phyloP scores from a whole-genome alignment of 2,113 vertebrate species.

The Puntigrus tetrazona region DNA sequence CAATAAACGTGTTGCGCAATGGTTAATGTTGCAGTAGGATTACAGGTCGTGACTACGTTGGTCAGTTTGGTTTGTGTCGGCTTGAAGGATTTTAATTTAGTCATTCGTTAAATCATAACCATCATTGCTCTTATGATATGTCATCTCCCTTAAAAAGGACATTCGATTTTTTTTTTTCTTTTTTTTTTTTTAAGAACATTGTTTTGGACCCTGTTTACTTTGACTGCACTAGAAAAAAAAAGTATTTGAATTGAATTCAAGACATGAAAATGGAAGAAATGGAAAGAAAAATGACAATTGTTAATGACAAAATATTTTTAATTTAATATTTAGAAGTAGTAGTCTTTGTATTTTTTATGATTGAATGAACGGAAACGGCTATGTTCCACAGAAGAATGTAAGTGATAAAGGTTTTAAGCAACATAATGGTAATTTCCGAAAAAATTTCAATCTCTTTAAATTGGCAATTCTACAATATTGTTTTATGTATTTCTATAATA shows the following conservation, averaged over 20 bases:
- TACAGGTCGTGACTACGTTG: background rate
- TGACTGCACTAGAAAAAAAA: too few relatives aligned
- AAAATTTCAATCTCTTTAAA: background rate
- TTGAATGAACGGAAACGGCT: background rate
- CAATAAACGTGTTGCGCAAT: background rate
- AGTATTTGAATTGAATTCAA: too few relatives aligned
- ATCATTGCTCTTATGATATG: background rate
- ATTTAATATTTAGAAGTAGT: too few relatives aligned
- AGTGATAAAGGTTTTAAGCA: background rate
- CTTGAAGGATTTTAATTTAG: background rate
- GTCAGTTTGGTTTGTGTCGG: slow-evolving; percentile 11
- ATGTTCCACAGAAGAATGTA: background rate
- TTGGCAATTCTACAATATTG: background rate
- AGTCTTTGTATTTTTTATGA: too few relatives aligned
- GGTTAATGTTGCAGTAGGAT: slow-evolving; percentile 20
- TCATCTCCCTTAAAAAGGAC: background rate
- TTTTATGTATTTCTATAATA: background rate
- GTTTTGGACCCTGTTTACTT: background rate
- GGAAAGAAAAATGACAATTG: too few relatives aligned
- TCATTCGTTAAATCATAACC: background rate
- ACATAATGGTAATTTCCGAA: background rate
- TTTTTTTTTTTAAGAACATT: background rate
- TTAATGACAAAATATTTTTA: too few relatives aligned
- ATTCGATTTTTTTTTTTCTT: background rate
- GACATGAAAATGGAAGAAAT: too few relatives aligned